phyloP scores from a whole-genome alignment of 2,797 vertebrate species.

The Anomalospiza imberbis region DNA sequence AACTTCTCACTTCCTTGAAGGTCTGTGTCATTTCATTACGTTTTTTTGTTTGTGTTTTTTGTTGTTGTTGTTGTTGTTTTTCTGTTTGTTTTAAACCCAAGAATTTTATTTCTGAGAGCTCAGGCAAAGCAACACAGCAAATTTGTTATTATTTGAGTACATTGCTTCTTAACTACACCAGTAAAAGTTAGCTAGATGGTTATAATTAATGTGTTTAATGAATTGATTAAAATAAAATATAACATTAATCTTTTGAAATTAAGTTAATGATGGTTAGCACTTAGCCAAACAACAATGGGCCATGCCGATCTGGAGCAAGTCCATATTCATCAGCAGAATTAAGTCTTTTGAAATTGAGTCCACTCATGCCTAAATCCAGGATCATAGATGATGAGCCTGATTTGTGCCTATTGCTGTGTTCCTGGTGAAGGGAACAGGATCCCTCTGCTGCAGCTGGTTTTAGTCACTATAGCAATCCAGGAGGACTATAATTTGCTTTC shows the following conservation, averaged over 20 bases:
- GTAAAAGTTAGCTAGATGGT: neutral
- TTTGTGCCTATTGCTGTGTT: neutral
- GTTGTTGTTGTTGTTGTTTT: too few species aligned
- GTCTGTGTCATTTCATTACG: neutral
- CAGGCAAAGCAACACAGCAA: neutral
- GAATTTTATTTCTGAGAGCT: neutral
- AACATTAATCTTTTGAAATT: neutral
- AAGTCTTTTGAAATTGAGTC: neutral
- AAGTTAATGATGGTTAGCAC: neutral
- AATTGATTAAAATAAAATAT: neutral
- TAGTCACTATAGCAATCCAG: neutral
- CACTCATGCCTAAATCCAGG: neutral
- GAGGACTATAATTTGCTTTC: neutral
- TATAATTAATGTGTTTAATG: neutral
- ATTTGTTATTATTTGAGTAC: neutral
- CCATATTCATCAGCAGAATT: neutral
- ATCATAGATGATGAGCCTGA: neutral
- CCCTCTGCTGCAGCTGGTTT: neutral
- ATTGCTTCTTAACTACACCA: neutral
- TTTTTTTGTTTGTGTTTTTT: neutral
- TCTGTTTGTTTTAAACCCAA: neutral
- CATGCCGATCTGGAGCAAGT: neutral
- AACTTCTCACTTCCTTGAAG: neutral
- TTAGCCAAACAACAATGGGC: neutral
- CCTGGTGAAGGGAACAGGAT: neutral